Conservation (phyloP, 2,113 vertebrate species). For the Desmodus rotundus region DNA sequence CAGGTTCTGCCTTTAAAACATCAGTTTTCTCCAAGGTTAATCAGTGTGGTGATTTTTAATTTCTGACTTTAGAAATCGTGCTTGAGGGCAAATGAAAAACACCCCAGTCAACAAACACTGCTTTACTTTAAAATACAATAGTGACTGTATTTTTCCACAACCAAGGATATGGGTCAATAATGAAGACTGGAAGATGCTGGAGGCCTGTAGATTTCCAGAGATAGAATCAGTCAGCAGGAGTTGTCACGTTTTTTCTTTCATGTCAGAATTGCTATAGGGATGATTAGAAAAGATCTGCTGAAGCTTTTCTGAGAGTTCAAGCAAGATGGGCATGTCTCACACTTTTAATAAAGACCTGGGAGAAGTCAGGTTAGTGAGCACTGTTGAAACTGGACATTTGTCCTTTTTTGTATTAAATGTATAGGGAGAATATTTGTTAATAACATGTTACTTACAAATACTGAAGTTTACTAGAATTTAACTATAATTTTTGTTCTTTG, state of each 20-base stretch:
- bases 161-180: background rate
- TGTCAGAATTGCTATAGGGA: too few relatives aligned
- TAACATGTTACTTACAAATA: background rate
- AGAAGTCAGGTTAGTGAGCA: background rate
- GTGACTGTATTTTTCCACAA: background rate
- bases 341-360: background rate
- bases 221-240: background rate
- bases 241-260: background rate
- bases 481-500: background rate
- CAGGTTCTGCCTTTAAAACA: background rate
- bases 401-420: background rate
- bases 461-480: background rate
- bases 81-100: background rate
- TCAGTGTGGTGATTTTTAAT: background rate
- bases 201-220: background rate
- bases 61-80: background rate
- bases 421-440: background rate
- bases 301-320: background rate
- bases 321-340: accelerated
- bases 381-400: background rate
- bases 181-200: background rate
- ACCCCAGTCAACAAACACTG: background rate
- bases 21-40: background rate
- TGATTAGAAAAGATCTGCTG: background rate
- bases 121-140: background rate